A percentile compares a stretch with the other conserved stretches of the same genome.
phyloP scores from a whole-genome alignment of 2,113 vertebrate genomes.

The Chrysochloris asiatica region DNA sequence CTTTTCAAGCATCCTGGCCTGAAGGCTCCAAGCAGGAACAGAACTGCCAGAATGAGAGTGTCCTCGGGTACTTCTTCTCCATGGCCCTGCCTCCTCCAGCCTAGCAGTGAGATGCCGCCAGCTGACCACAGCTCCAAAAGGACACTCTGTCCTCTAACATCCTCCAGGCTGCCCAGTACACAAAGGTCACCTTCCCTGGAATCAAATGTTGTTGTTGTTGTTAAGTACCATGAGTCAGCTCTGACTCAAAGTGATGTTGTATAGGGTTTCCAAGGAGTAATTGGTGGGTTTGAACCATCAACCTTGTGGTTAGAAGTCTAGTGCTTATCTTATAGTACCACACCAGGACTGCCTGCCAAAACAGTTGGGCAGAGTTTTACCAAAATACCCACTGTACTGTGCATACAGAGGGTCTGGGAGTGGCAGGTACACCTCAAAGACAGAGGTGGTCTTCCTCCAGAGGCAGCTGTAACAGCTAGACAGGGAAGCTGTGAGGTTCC shows the following conservation, averaged over 20 bases:
- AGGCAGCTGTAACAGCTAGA: neutral
- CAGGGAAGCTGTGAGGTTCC: neutral
- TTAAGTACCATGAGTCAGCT: too few species aligned
- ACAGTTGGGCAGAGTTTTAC: constrained; percentile 30
- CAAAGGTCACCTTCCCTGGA: constrained; percentile 29
- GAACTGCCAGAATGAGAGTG: neutral
- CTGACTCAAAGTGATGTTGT: too few species aligned
- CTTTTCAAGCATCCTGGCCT: neutral
- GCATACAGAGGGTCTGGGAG: neutral
- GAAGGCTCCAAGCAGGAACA: neutral
- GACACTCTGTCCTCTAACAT: neutral
- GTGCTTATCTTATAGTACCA: too few species aligned
- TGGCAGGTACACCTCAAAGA: neutral
- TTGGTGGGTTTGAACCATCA: too few species aligned
- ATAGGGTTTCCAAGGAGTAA: too few species aligned
- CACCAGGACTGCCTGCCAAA: constrained; percentile 44
- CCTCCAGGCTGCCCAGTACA: neutral
- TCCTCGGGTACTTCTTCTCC: too few species aligned
- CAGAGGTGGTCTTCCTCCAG: neutral
- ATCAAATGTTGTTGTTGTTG: too few species aligned
- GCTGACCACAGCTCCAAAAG: neutral
- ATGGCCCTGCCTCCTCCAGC: neutral
- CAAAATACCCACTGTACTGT: neutral
- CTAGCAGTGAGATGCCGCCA: neutral
- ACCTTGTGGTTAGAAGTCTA: too few species aligned